Evolutionary conservation across 2,888 invertebrate species (phyloP), one percentile per base, ranked within the genome.

Genomic region (Andrena dorsata): DNA sequence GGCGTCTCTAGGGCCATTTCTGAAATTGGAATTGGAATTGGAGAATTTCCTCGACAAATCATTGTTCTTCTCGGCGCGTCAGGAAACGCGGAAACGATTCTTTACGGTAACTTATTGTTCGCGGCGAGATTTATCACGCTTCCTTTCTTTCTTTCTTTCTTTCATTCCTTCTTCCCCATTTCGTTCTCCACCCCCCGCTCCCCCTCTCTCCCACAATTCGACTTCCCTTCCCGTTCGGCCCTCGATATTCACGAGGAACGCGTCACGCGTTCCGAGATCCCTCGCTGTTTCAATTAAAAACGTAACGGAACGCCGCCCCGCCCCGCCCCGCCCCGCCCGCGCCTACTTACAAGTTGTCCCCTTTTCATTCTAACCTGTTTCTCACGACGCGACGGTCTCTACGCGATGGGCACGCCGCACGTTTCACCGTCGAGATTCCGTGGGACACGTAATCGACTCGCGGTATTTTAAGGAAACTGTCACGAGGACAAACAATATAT

Each of bases 11-110:
- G 72, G 76, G 88, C 89, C 91, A 91, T 91, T 88, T 85, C 86
- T 90, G 83, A 82, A 87, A 90, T 90, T 90, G 87, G 83, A 90
- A 90, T 87, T 80, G 84, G 88, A 84, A 89, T 90, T 84, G 87
- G 74, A 87, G 84, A 89, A 89, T 89, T 88, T 88, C 74, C 79
- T 30, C 89, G 84, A 89, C 89, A 89, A 89, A 90, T 89, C 90
- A 88, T 90, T 85, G 83, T 86, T 85, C 86, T 83, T 82, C 80
- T 53, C 74, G 78, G 69, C 69, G 74, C 76, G 87, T 77, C 83
- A 83, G 78, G 79, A 79, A 87, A 87, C 85, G 81, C 82, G 83
- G 81, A 84, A 86, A 86, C 87, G 87, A 88, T 90, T 89, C 89
- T 85, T 88, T 87, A 85, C 87, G 76, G 86, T 79, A 90, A 89